These are phyloP conservation scores for Arizona elegans DNA, from an alignment of 2,113 vertebrate species.

Conservation along the genomic window DNA sequence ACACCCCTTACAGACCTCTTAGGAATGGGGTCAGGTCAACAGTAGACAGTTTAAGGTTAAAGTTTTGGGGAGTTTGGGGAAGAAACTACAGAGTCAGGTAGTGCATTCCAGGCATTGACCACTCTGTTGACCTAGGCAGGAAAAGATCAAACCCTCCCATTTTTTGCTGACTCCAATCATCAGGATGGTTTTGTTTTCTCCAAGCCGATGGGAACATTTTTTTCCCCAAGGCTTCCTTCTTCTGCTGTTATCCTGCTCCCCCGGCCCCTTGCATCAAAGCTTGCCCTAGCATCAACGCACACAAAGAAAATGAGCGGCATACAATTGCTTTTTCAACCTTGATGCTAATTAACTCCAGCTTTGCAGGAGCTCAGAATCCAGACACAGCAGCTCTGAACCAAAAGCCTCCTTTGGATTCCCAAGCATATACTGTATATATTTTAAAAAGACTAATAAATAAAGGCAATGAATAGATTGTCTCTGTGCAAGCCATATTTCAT, in stretches of 20 bases:
- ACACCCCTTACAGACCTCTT: no score
- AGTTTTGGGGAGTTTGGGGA: no score
- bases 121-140: not conserved
- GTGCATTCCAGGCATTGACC: no score
- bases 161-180: not conserved
- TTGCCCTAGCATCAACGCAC: not conserved
- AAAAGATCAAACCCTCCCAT: not conserved
- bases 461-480: not conserved
- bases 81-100: no score
- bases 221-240: not conserved
- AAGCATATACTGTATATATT: not conserved
- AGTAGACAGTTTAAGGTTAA: no score
- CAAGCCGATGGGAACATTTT: not conserved
- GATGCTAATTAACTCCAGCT: not conserved
- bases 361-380: not conserved
- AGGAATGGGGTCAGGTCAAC: no score
- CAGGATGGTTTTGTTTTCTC: no score
- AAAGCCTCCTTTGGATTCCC: not conserved
- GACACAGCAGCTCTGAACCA: rapidly evolving
- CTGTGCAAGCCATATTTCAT: not conserved
- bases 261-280: not conserved
- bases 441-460: not conserved
- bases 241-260: not conserved
- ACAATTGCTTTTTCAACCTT: not conserved
- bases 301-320: not conserved